A percentile compares a stretch with the other conserved stretches of the same genome.
Evolutionary conservation across 2,113 vertebrate genomes (phyloP).

Genomic region (Sorex fumeus): DNA sequence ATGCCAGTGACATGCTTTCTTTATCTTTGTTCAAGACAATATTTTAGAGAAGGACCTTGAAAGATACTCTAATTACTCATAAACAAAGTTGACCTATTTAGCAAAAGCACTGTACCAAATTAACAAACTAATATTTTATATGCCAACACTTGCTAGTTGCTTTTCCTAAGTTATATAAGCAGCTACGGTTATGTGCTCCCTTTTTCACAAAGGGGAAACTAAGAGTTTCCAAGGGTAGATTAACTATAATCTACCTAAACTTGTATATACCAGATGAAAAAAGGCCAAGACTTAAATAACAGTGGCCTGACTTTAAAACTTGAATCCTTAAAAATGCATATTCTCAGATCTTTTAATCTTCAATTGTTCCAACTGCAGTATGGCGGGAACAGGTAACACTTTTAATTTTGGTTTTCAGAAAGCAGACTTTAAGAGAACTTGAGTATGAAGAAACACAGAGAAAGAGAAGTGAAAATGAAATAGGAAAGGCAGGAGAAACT

Average conservation of each 20-base stretch:
- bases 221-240: too few species aligned
- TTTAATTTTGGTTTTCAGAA: background rate
- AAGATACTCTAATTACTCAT: background rate
- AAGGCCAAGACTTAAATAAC: background rate
- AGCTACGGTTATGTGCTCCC: too few species aligned
- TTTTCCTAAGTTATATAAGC: too few species aligned
- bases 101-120: background rate
- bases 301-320: background rate
- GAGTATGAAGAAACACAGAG: background rate
- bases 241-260: background rate
- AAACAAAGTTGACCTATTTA: background rate
- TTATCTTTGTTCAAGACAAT: background rate
- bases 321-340: background rate
- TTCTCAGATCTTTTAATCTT: background rate
- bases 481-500: background rate
- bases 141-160: too few species aligned
- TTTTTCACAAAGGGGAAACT: too few species aligned
- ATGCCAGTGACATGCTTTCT: background rate
- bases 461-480: background rate
- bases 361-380: too few species aligned
- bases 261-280: background rate
- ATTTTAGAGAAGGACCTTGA: background rate
- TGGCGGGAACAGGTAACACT: background rate
- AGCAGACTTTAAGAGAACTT: background rate
- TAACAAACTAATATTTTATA: too few species aligned